These are phyloP conservation scores for Corbicula japonica DNA, from an alignment of 2,888 invertebrate species.

Conservation along the genomic window DNA sequence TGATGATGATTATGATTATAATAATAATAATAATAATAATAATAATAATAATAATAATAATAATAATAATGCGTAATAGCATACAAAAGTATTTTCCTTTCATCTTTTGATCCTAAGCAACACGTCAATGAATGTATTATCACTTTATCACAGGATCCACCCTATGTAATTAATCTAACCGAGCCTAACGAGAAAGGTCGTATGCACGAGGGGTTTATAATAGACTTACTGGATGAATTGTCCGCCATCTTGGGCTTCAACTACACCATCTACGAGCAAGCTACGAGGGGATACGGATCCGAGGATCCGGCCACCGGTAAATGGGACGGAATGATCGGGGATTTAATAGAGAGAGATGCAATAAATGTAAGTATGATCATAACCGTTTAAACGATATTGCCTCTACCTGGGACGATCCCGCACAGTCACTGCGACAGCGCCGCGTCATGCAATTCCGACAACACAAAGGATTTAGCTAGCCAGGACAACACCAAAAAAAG, in stretches of 20 bases:
- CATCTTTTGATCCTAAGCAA: too few species aligned
- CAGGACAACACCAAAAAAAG: too few species aligned
- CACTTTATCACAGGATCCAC: constrained; percentile 90
- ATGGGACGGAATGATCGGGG: constrained; percentile 88
- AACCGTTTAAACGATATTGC: not conserved
- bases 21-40: too few species aligned
- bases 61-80: too few species aligned
- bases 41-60: too few species aligned
- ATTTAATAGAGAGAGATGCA: constrained; percentile 85
- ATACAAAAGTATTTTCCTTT: too few species aligned
- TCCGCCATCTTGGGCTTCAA: constrained; percentile 93
- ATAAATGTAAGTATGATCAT: constrained; percentile 26
- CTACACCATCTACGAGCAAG: constrained; percentile 93
- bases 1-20: too few species aligned
- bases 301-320: constrained; percentile 87
- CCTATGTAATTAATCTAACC: constrained; percentile 95
- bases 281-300: constrained; percentile 87
- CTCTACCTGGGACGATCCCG: too few species aligned
- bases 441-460: too few species aligned
- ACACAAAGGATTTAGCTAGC: too few species aligned
- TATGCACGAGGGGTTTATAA: constrained; percentile 90
- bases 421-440: too few species aligned
- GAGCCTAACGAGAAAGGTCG: constrained; percentile 93
- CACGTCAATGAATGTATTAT: too few species aligned
- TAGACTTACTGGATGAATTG: constrained; percentile 94